These are phyloP conservation scores for Axinella damicornis DNA, from an alignment of 37 sponge, comb jelly and placozoan species.

Conservation along the genomic window DNA sequence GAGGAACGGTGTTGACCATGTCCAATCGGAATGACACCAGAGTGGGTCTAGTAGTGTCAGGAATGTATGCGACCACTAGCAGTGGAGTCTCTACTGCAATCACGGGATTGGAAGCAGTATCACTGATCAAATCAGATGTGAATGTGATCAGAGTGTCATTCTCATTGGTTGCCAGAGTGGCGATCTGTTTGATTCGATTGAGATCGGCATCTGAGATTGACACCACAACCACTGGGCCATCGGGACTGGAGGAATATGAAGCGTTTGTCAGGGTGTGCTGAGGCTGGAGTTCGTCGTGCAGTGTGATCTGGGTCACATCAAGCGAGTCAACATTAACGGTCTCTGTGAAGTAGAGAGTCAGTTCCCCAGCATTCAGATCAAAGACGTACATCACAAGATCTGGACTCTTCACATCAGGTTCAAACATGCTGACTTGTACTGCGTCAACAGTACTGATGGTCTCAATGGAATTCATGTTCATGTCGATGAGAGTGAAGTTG, in stretches of 20 bases:
- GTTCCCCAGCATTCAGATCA: slow-evolving; percentile 72
- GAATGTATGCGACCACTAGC: slow-evolving; percentile 21
- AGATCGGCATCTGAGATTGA: slow-evolving; percentile 74
- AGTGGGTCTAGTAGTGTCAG: slow-evolving; percentile 67
- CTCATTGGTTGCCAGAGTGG: slow-evolving; percentile 55
- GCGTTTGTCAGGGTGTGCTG: slow-evolving; percentile 55
- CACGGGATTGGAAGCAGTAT: slow-evolving; percentile 73
- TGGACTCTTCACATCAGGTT: slow-evolving; percentile 62
- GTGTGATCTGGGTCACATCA: slow-evolving; percentile 68
- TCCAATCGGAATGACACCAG: slow-evolving; percentile 80
- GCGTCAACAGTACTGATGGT: slow-evolving; percentile 26
- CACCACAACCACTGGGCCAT: slow-evolving; percentile 77
- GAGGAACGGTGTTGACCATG: slow-evolving; percentile 83
- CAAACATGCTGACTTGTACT: slow-evolving; percentile 39
- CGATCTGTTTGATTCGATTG: slow-evolving; percentile 83
- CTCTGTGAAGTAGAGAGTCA: slow-evolving; percentile 83
- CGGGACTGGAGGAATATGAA: slow-evolving; percentile 32
- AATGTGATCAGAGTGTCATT: slow-evolving; percentile 70
- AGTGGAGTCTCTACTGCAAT: slow-evolving; percentile 15
- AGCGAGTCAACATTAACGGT: slow-evolving; percentile 81
- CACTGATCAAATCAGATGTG: slow-evolving; percentile 46
- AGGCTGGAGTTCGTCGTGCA: slow-evolving; percentile 25
- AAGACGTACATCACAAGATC: slow-evolving; percentile 56
- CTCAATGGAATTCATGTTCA: slow-evolving; percentile 72
- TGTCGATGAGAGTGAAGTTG: slow-evolving; percentile 73